A percentile compares a stretch with the other conserved stretches of the same genome.
Conservation (phyloP, 2,797 vertebrate genomes). For the Muscicapa comitata region DNA sequence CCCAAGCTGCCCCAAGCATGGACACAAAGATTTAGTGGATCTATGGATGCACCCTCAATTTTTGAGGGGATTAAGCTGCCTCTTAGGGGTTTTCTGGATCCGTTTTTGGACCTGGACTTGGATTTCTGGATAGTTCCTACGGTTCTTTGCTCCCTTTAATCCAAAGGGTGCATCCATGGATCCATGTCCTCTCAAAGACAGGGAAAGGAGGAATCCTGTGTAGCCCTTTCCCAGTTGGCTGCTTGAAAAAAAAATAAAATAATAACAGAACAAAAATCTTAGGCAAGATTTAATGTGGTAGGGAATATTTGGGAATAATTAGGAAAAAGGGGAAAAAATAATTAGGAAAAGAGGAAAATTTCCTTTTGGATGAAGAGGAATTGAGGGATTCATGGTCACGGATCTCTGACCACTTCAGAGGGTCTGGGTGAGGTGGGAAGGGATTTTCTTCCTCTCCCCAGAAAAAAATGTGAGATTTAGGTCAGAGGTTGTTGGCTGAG, state of each 20-base stretch:
- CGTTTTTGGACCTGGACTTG: not conserved
- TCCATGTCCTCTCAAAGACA: not conserved
- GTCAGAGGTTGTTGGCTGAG: not conserved
- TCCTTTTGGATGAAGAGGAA: not conserved
- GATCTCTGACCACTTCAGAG: accelerated
- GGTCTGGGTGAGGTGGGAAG: not conserved
- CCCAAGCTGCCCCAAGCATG: accelerated
- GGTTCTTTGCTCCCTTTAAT: not conserved
- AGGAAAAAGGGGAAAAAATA: not conserved
- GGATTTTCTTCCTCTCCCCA: not conserved
- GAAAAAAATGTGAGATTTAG: not conserved
- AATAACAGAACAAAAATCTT: not conserved
- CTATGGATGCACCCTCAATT: accelerated
- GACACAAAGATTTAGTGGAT: not conserved
- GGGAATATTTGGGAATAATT: not conserved
- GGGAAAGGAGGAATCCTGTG: not conserved
- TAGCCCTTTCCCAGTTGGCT: accelerated
- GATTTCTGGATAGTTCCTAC: not conserved
- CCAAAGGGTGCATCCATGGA: not conserved
- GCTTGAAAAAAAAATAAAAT: not conserved
- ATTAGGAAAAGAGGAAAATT: not conserved
- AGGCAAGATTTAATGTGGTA: accelerated
- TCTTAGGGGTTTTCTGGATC: not conserved
- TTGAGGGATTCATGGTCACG: accelerated
- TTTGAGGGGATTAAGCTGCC: not conserved